Conservation (phyloP, 2,797 vertebrate genomes). For the Linurgus olivaceus region DNA sequence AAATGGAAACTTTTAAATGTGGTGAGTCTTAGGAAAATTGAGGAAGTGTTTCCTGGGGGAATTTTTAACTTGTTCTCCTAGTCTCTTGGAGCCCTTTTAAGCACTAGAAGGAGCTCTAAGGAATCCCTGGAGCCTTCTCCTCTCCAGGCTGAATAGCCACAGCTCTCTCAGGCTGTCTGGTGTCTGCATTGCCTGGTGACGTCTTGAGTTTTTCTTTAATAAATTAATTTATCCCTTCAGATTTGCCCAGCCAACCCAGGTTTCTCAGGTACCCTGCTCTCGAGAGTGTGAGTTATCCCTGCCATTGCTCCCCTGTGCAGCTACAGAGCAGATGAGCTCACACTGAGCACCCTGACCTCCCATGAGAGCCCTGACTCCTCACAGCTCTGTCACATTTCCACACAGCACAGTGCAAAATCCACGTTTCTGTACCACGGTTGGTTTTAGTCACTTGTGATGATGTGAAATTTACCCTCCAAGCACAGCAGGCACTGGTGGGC, state of each 20-base stretch:
- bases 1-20: neutral
- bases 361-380: rapidly evolving
- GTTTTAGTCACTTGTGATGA: neutral
- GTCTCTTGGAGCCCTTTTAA: neutral
- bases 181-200: neutral
- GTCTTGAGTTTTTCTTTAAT: neutral
- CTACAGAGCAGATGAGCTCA: neutral
- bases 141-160: neutral
- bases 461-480: neutral
- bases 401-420: rapidly evolving
- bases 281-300: neutral
- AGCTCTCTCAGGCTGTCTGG: neutral
- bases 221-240: neutral
- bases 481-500: neutral
- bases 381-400: rapidly evolving
- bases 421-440: rapidly evolving
- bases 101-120: neutral
- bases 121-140: neutral
- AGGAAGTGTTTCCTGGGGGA: neutral
- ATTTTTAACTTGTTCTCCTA: neutral
- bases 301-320: neutral
- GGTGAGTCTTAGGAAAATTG: neutral
- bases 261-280: neutral
- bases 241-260: neutral
- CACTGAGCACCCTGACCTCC: neutral